Evolutionary conservation across 64 coral and sea anemone species (phyloP).

Genomic region (Stichodactyla mertensii): DNA sequence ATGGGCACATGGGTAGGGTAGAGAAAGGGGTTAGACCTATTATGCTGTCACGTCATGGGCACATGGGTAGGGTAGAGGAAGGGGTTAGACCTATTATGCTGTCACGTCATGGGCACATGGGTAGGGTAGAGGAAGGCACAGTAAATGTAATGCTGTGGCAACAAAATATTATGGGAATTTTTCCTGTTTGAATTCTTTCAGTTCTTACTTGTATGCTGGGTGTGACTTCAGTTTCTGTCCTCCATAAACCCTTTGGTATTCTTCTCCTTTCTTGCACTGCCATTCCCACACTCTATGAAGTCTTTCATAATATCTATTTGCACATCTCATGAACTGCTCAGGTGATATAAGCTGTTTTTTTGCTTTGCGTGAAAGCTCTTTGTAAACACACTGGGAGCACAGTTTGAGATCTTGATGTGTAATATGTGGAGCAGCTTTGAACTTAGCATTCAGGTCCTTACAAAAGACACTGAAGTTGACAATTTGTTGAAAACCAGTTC

Average conservation of each 20-base stretch:
- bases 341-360: constrained; percentile 42
- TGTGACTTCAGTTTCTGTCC: constrained; percentile 48
- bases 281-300: constrained; percentile 56
- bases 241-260: constrained; percentile 31
- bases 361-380: constrained; percentile 29
- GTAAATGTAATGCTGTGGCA: too few relatives aligned
- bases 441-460: constrained; percentile 40
- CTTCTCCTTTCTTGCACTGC: constrained; percentile 55
- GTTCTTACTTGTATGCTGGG: constrained; percentile 48
- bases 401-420: neutral
- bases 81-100: too few relatives aligned
- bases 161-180: neutral
- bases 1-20: too few relatives aligned
- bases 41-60: too few relatives aligned
- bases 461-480: constrained; percentile 58
- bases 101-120: too few relatives aligned
- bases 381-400: constrained; percentile 35
- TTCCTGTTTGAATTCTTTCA: neutral
- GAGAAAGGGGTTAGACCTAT: too few relatives aligned
- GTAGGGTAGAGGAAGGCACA: too few relatives aligned
- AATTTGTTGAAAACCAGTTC: constrained; percentile 63
- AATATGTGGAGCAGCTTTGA: neutral
- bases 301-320: constrained; percentile 52
- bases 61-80: too few relatives aligned
- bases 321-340: constrained; percentile 49